Evolutionary conservation across 2,797 vertebrate genomes (phyloP).

Genomic region (Parauchenoglanis punctatus): DNA sequence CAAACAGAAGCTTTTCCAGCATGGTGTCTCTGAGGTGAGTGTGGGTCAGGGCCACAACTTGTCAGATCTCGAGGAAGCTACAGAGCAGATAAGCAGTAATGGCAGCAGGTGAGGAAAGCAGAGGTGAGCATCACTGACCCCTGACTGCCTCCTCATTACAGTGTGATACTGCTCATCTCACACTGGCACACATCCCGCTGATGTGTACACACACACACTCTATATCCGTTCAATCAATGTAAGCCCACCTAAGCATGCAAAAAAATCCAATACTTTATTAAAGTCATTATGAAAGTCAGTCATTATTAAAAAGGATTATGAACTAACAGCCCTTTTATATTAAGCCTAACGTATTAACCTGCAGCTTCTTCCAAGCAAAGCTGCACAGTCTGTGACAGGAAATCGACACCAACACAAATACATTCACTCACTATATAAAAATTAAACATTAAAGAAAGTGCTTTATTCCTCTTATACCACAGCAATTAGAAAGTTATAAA

Average conservation of each 20-base stretch:
- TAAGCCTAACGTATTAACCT: too few species aligned
- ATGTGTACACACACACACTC: not conserved
- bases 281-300: not conserved
- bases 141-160: conserved; percentile 42
- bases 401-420: not conserved
- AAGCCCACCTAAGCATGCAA: not conserved
- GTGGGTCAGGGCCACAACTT: conserved; percentile 37
- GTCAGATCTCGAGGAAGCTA: conserved; percentile 27
- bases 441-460: not conserved
- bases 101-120: conserved; percentile 40
- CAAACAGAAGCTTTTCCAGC: not conserved
- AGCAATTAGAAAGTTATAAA: not conserved
- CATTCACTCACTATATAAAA: not conserved
- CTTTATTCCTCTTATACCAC: not conserved
- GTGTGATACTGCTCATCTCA: conserved; percentile 36
- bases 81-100: conserved; percentile 32
- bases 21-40: not conserved
- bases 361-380: not conserved
- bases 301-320: not conserved
- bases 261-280: not conserved
- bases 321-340: not conserved
- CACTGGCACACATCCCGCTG: conserved; percentile 16
- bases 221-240: not conserved
- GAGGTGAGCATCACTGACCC: conserved; percentile 39
- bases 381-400: not conserved